Conservation (phyloP, 1,140 invertebrate genomes). For the Piezodorus guildinii region DNA sequence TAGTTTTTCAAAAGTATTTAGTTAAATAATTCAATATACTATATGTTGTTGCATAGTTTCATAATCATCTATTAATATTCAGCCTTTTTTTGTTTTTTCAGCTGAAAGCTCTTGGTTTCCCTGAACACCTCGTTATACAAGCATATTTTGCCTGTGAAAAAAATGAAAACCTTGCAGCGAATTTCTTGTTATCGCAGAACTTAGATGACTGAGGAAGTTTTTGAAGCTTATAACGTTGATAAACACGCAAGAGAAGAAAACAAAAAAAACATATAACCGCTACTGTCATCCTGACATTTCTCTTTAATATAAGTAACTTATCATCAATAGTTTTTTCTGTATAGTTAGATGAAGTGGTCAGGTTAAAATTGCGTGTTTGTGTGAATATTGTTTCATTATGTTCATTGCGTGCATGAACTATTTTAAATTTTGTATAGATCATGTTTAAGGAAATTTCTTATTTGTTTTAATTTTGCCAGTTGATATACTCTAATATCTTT, state of each 20-base stretch:
- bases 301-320: conserved; percentile 10
- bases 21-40: no score
- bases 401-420: not conserved
- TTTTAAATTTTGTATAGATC: conserved; percentile 11
- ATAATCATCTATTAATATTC: conserved; percentile 2
- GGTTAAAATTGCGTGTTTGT: conserved; percentile 1
- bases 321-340: conserved; percentile 13
- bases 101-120: conserved; percentile 93
- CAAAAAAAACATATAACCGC: not conserved
- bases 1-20: no score
- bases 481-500: no score
- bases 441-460: not conserved
- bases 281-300: conserved; percentile 9
- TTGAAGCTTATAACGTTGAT: not conserved
- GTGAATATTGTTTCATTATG: not conserved
- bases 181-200: conserved; percentile 88
- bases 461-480: no score
- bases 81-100: conserved; percentile 36
- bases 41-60: no score
- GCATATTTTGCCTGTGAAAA: conserved; percentile 99
- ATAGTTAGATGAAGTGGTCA: conserved; percentile 5
- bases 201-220: conserved; percentile 46
- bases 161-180: conserved; percentile 96
- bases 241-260: not conserved
- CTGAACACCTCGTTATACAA: conserved; percentile 92